phyloP scores from a whole-genome alignment of 2,797 vertebrate genomes.

The Sylvilagus floridanus region DNA sequence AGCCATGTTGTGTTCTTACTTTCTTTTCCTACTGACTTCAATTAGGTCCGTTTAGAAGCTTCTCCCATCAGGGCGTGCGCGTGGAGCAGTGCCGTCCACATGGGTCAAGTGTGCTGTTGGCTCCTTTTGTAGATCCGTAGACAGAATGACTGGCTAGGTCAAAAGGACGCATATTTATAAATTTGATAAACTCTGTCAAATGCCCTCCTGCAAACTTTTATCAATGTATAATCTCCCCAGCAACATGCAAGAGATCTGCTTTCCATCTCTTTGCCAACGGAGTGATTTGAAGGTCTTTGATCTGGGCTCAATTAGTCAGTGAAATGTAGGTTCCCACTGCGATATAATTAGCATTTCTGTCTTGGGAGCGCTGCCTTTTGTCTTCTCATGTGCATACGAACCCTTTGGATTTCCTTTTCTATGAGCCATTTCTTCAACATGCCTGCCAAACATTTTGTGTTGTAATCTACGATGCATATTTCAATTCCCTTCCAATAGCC shows the following conservation, averaged over 20 bases:
- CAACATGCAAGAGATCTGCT: conserved; percentile 23
- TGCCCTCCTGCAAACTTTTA: not conserved
- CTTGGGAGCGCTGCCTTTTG: not conserved
- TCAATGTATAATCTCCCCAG: not conserved
- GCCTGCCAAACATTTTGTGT: not conserved
- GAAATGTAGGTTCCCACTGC: conserved; percentile 12
- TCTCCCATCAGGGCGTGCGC: not conserved
- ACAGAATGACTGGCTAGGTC: conserved; percentile 4
- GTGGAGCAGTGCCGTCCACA: not conserved
- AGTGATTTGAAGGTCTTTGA: conserved; percentile 55
- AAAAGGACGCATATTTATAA: conserved; percentile 34
- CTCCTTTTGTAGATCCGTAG: not conserved
- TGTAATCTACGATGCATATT: not conserved
- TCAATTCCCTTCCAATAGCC: not conserved
- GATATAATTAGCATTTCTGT: conserved; percentile 23
- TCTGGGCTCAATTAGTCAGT: conserved; percentile 59
- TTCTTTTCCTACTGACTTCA: not conserved
- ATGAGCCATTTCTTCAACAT: not conserved
- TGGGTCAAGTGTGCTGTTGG: not conserved
- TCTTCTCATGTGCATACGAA: not conserved
- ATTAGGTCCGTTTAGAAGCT: not conserved
- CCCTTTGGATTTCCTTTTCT: conserved; percentile 35
- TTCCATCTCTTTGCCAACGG: conserved; percentile 41
- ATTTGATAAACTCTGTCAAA: conserved; percentile 46
- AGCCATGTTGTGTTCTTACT: not conserved